Conservation (phyloP, 2,797 vertebrate genomes). For the Gadopsis marmoratus region DNA sequence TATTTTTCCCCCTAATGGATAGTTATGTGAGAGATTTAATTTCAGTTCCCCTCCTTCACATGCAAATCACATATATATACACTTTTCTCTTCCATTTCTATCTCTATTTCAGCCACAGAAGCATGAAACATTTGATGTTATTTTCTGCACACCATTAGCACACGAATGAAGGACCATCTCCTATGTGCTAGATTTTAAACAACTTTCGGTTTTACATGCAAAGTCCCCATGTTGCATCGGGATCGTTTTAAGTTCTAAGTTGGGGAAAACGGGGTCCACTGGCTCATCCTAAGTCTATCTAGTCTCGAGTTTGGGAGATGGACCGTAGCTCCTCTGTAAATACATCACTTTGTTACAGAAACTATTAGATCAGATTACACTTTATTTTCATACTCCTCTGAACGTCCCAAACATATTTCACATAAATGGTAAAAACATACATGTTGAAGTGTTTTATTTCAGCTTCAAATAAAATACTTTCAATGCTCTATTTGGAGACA, state of each 20-base stretch:
- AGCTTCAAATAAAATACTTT: slow-evolving; percentile 32
- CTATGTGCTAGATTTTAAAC: neutral
- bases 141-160: neutral
- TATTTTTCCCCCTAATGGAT: neutral
- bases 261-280: neutral
- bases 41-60: neutral
- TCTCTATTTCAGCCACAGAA: neutral
- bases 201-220: neutral
- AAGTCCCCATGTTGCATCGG: neutral
- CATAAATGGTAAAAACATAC: slow-evolving; percentile 18
- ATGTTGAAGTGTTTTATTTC: slow-evolving; percentile 47
- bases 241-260: neutral
- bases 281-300: neutral
- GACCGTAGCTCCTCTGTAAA: neutral
- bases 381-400: slow-evolving; percentile 26
- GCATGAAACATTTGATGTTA: neutral
- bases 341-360: neutral
- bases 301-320: neutral
- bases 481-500: neutral
- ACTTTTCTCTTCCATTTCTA: neutral
- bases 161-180: no score
- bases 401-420: neutral
- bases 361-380: neutral
- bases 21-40: neutral
- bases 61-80: slow-evolving; percentile 5